A percentile compares a stretch with the other conserved stretches of the same genome.
These are phyloP conservation scores for Monarcha castaneiventris DNA, from an alignment of 2,113 vertebrate species.

Conservation along the genomic window DNA sequence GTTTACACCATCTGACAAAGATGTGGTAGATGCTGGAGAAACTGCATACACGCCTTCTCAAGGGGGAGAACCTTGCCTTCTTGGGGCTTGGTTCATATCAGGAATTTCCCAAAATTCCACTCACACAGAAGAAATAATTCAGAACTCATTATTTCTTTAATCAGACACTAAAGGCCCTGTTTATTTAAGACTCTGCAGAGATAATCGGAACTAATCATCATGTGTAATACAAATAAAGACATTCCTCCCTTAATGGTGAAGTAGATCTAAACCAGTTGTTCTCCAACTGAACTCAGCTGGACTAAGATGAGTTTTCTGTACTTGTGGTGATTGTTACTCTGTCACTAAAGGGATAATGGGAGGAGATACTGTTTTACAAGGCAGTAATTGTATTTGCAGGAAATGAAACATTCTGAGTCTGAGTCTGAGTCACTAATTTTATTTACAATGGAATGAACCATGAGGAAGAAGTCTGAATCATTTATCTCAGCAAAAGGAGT, in stretches of 20 bases:
- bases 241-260: slow-evolving; percentile 30
- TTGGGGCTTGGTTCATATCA: not conserved
- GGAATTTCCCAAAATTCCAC: slow-evolving; percentile 16
- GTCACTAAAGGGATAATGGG: slow-evolving; percentile 36
- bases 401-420: slow-evolving; percentile 22
- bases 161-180: slow-evolving; percentile 6
- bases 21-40: not conserved
- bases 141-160: slow-evolving; percentile 56
- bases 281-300: slow-evolving; percentile 28
- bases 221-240: slow-evolving; percentile 51
- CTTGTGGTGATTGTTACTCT: slow-evolving; percentile 11
- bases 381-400: slow-evolving; percentile 56
- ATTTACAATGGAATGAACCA: slow-evolving; percentile 56
- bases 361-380: slow-evolving; percentile 64
- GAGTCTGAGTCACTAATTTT: slow-evolving; percentile 33
- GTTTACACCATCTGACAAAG: not conserved
- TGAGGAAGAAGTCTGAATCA: not conserved
- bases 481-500: slow-evolving; percentile 42
- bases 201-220: slow-evolving; percentile 49
- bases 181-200: slow-evolving; percentile 53
- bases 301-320: not conserved
- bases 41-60: not conserved
- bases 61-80: not conserved
- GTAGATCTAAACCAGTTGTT: slow-evolving; percentile 43
- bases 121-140: slow-evolving; percentile 15